Base-by-base conservation (phyloP, 2,797 vertebrate genomes). In the Parambassis ranga region DNA sequence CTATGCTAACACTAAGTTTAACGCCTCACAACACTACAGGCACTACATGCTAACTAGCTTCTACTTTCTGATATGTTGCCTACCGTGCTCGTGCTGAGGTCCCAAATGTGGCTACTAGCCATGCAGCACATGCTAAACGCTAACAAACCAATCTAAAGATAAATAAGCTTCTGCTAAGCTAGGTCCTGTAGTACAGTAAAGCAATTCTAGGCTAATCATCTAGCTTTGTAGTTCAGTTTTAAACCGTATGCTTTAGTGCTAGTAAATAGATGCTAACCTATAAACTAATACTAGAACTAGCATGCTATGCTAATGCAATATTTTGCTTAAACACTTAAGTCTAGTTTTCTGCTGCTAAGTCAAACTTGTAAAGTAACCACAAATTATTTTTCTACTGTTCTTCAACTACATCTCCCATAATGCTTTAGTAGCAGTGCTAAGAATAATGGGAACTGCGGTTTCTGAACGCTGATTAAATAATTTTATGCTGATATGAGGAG, bases 221-320 rank as follows among this genome's bases (percentile, higher is more conserved):
- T 58, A 64, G 48, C 41, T 43, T 44, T 36, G 11, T 72, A 10
- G 10, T 55, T 77, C 7, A 18, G 35, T 44, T 44, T 48, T 41
- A 26, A 19, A 36, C 20, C 1, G 3, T 28, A 4, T 19, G 59
- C 42, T 70, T 50, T 51, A 38, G 28, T 22, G 37, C 42, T 39
- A 15, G 48, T 61, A 31, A 35, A 37, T 49, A 7, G 22, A 60
- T 9, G 36, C 38, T 62, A 74, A 66, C n/a, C 5, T 67, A 22
- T 59, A 44, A 63, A 11, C 63, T 51, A 3, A 38, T 53, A 47
- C 23, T 64, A 22, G 48, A 22, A 15, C 15, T 65, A 65, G 31
- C 26, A 2, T 0, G 24, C 42, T 57, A 49, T 49, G 49, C 32
- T 72, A 56, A 58, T 15, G 59, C 46, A 75, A 55, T 84, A 59